These are phyloP conservation scores for Chlamydotis undulata DNA, from an alignment of 2,113 vertebrate genomes.

Conservation along the genomic window DNA sequence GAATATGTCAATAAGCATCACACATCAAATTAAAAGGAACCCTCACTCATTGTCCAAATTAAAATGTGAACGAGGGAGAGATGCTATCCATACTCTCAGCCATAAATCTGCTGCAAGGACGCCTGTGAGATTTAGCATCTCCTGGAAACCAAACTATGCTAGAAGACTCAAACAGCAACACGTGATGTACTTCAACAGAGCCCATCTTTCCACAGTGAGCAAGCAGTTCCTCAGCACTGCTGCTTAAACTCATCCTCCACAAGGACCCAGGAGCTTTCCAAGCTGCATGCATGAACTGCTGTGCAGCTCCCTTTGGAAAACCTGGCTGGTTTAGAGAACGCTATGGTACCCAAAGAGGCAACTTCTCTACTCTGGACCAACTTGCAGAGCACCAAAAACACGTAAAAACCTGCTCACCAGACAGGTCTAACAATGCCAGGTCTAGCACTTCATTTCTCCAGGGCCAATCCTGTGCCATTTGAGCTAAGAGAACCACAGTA, in stretches of 20 bases:
- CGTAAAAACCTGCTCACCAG: neutral
- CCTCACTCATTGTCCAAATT: neutral
- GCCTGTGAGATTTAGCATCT: neutral
- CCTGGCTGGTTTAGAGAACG: neutral
- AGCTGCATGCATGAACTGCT: neutral
- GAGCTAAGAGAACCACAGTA: neutral
- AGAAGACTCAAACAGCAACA: neutral
- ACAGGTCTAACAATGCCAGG: neutral
- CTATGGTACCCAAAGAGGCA: neutral
- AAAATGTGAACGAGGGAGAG: neutral
- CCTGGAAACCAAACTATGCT: neutral
- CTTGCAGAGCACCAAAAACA: neutral
- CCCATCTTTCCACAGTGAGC: neutral
- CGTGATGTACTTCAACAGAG: neutral
- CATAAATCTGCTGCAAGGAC: neutral
- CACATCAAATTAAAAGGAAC: neutral
- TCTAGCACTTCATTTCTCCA: neutral
- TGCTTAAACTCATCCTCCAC: neutral
- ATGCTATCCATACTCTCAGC: neutral
- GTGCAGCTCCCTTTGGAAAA: neutral
- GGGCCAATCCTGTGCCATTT: neutral
- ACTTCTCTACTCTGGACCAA: neutral
- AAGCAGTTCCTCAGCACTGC: neutral
- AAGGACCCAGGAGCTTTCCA: neutral
- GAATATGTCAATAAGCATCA: neutral